These are phyloP conservation scores for Pterocles gutturalis DNA, from an alignment of 2,113 vertebrate species.

Conservation along the genomic window DNA sequence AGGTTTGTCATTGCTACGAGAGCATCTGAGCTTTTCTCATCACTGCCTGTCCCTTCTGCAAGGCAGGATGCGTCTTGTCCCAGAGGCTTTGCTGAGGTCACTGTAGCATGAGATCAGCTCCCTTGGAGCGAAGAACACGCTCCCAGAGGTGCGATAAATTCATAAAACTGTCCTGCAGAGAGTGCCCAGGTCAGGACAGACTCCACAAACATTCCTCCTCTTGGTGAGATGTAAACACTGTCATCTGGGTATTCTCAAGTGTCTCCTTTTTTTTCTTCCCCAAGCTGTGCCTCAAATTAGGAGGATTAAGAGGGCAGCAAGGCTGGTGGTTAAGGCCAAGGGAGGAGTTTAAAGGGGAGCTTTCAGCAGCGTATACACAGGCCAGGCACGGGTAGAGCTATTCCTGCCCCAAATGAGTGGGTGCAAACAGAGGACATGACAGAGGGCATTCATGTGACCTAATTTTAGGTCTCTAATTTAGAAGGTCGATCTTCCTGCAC, in stretches of 20 bases:
- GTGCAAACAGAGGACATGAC: background rate
- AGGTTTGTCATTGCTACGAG: background rate
- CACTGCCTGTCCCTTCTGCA: fast-evolving
- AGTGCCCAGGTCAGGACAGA: background rate
- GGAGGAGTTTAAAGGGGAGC: background rate
- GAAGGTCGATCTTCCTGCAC: background rate
- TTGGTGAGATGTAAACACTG: background rate
- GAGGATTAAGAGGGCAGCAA: background rate
- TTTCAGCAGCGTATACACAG: background rate
- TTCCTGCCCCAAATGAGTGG: slow-evolving; percentile 27
- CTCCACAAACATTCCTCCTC: slow-evolving; percentile 4
- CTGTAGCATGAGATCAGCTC: fast-evolving
- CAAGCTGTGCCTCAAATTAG: background rate
- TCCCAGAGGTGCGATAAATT: background rate
- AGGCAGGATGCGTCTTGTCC: background rate
- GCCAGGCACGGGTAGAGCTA: background rate
- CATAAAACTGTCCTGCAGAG: background rate
- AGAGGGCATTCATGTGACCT: slow-evolving; percentile 7
- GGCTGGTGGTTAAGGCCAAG: background rate
- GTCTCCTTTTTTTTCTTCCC: background rate
- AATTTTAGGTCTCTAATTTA: background rate
- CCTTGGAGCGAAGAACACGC: background rate
- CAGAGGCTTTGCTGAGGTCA: background rate
- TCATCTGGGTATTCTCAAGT: background rate
- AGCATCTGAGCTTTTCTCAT: background rate